phyloP scores from a whole-genome alignment of 2,888 invertebrate species.

The Parochlus steinenii region DNA sequence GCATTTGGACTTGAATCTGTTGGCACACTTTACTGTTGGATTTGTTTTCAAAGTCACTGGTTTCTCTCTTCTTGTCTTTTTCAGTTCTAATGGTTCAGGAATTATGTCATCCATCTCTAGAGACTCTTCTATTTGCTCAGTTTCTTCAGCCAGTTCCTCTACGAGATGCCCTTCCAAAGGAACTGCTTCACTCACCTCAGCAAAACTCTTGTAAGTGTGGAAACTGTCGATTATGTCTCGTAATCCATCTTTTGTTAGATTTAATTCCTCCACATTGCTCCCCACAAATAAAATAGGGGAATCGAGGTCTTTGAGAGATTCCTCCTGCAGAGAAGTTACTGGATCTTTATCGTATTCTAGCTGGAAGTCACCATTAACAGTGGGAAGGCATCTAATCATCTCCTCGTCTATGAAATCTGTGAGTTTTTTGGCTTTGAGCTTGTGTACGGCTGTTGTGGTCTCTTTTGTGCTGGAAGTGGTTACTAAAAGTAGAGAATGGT shows the following conservation, averaged over 20 bases:
- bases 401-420: slow-evolving; percentile 43
- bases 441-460: slow-evolving; percentile 48
- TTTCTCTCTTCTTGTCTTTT: slow-evolving; percentile 12
- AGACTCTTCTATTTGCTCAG: slow-evolving; percentile 12
- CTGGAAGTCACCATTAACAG: slow-evolving; percentile 13
- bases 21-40: slow-evolving; percentile 12
- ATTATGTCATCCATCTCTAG: slow-evolving; percentile 1
- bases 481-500: slow-evolving; percentile 32
- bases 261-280: slow-evolving; percentile 3
- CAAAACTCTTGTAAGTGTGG: slow-evolving; percentile 25
- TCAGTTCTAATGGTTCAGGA: slow-evolving; percentile 3
- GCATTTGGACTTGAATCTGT: slow-evolving; percentile 23
- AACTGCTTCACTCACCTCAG: slow-evolving; percentile 22
- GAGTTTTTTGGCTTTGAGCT: slow-evolving; percentile 46
- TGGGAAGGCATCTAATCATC: slow-evolving; percentile 34
- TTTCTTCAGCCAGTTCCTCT: slow-evolving; percentile 19
- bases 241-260: slow-evolving; percentile 16
- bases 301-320: not conserved
- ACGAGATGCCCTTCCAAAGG: too few species aligned
- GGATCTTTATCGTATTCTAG: not conserved
- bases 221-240: slow-evolving; percentile 25
- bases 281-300: slow-evolving; percentile 1
- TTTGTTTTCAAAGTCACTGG: slow-evolving; percentile 1
- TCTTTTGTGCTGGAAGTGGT: slow-evolving; percentile 43
- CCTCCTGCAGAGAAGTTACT: not conserved